Percentiles rank a stretch among this genome's conserved stretches.
Evolutionary conservation across 2,113 vertebrate genomes (phyloP).

Genomic region (Ursus arctos): DNA sequence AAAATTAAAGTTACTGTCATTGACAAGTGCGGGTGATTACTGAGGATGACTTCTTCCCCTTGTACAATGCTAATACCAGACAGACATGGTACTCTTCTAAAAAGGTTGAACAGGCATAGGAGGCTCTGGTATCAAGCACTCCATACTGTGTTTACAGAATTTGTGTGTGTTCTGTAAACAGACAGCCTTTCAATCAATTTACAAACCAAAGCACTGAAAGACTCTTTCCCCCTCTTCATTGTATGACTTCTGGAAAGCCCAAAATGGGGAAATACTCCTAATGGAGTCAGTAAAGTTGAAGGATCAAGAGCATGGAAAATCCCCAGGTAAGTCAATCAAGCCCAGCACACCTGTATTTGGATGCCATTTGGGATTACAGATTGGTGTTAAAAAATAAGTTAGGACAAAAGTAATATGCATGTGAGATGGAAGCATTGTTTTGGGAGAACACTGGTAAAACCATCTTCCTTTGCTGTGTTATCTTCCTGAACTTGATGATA

Average conservation of each 20-base stretch:
- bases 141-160: not conserved
- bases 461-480: not conserved
- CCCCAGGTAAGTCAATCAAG: not conserved
- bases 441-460: not conserved
- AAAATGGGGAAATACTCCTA: not conserved
- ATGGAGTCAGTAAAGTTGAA: not conserved
- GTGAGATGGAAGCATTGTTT: not conserved
- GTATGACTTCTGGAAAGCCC: not conserved
- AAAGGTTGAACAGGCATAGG: not conserved
- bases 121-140: not conserved
- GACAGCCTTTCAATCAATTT: not conserved
- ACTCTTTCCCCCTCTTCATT: not conserved
- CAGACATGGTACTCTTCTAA: not conserved
- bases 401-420: not conserved
- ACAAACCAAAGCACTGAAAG: not conserved
- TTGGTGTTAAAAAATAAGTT: not conserved
- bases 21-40: not conserved
- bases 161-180: not conserved
- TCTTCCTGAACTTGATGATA: not conserved
- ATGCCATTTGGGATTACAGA: not conserved
- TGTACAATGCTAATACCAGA: not conserved
- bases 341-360: not conserved
- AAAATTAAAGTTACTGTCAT: not conserved
- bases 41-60: not conserved
- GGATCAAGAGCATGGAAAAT: not conserved